Evolutionary conservation across 1,140 invertebrate species (phyloP).

Genomic region (Acromyrmex heyeri): DNA sequence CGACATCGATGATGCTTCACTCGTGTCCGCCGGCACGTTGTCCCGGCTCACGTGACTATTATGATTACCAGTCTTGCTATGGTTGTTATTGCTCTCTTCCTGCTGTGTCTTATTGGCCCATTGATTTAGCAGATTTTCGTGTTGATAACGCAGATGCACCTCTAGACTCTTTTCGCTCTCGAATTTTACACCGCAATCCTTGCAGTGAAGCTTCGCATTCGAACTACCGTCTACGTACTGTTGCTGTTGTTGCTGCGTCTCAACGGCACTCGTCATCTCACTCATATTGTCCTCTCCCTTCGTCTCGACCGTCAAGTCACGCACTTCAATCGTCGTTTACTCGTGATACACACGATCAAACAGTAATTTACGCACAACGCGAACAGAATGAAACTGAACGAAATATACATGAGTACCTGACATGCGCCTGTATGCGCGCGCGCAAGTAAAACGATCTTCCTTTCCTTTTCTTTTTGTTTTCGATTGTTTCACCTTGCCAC

Average conservation of each 20-base stretch:
- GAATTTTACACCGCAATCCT: constrained; percentile 91
- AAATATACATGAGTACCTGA: constrained; percentile 8
- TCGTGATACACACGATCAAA: not conserved
- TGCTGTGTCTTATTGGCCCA: constrained; percentile 90
- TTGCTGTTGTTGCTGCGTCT: constrained; percentile 70
- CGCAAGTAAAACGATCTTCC: not conserved
- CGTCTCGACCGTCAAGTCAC: constrained; percentile 33
- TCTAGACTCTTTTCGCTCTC: constrained; percentile 92
- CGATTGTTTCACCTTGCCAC: constrained; percentile 27
- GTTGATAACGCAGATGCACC: constrained; percentile 93
- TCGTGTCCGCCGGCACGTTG: constrained; percentile 88
- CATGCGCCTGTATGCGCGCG: constrained; percentile 49
- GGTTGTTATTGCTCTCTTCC: constrained; percentile 90
- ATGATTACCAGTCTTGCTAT: constrained; percentile 86
- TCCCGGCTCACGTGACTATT: constrained; percentile 85
- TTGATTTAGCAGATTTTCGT: constrained; percentile 91
- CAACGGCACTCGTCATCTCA: constrained; percentile 82
- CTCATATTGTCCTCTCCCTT: constrained; percentile 80
- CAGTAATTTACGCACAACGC: not conserved
- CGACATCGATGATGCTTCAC: constrained; percentile 85
- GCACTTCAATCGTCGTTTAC: constrained; percentile 2
- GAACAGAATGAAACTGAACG: not conserved
- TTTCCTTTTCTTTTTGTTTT: constrained; percentile 9
- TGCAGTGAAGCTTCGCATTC: constrained; percentile 88
- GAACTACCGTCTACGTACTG: constrained; percentile 80